These are phyloP conservation scores for Gobiocypris rarus DNA, from an alignment of 2,113 vertebrate species.

Conservation along the genomic window DNA sequence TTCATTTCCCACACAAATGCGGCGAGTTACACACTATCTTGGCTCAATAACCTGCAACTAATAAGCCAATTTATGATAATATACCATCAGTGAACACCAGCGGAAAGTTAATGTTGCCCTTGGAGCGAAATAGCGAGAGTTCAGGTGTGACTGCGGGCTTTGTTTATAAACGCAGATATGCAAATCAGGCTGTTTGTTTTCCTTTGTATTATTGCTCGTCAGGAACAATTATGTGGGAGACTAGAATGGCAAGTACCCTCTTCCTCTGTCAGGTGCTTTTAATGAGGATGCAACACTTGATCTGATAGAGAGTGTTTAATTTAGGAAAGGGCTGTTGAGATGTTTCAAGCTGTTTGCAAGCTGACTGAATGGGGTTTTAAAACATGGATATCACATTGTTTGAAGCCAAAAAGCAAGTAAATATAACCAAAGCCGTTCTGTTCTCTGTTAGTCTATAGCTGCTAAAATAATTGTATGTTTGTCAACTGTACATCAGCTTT, in stretches of 20 bases:
- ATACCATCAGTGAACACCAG: conserved; percentile 53
- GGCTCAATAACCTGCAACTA: conserved; percentile 68
- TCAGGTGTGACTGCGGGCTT: conserved; percentile 49
- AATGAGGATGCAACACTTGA: conserved; percentile 31
- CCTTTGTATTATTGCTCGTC: conserved; percentile 32
- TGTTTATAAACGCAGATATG: conserved; percentile 57
- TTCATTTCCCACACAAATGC: conserved; percentile 60
- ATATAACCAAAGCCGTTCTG: not conserved
- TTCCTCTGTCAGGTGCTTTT: conserved; percentile 15
- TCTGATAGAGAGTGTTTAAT: conserved; percentile 24
- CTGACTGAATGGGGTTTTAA: not conserved
- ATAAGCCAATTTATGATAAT: conserved; percentile 71
- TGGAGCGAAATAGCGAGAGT: conserved; percentile 49
- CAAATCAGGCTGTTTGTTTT: conserved; percentile 52
- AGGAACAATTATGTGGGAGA: conserved; percentile 28
- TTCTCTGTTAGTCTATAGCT: conserved; percentile 57
- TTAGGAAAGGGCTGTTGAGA: not conserved
- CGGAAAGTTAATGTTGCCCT: conserved; percentile 62
- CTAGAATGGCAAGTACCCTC: conserved; percentile 26
- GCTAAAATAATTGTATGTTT: conserved; percentile 21
- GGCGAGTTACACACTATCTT: conserved; percentile 68
- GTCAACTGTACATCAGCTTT: conserved; percentile 38
- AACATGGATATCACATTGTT: not conserved
- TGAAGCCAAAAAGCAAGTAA: not conserved
- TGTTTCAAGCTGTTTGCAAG: conserved; percentile 4